Evolutionary conservation across 2,888 invertebrate genomes (phyloP), one percentile per base, ranked within the genome.

Genomic region (Rhingia rostrata): DNA sequence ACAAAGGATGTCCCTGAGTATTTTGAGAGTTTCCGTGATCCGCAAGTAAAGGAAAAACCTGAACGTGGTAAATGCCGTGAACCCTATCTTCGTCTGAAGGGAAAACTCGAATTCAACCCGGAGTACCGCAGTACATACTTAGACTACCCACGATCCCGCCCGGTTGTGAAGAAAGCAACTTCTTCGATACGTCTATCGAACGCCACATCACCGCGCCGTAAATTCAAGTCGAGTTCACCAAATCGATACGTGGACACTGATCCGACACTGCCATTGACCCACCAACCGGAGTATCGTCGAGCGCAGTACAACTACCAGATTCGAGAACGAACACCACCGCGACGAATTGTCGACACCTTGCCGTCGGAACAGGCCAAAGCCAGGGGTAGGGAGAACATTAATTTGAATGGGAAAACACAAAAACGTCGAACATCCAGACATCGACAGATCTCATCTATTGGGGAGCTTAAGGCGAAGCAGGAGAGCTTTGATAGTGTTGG

Each of bases 81-180:
- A 49, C 90, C 92, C 3, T 90, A 89, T 32, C 86, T 92, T n/a
- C 89, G 89, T 0, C 88, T 91, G 7, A 89, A 89, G 58, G 91
- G 91, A n/a, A 91, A 90, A 86, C 88, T 90, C 70, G 92, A 92
- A 87, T 92, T 91, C 86, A 90, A 91, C 87, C 91, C 91, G 0
- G 92, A 91, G 82, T 91, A 92, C 80, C 88, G 90, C 37, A 91
- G 90, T 60, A 90, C 89, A 30, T 92, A 90, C 75, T 83, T 89
- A 54, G 90, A 92, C 78, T 91, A 90, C 86, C 91, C 91, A 47
- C 89, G 91, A 30, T 89, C 90, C 3, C 88, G 92, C 3, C 92
- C 92, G 2, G 88, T 91, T 45, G 88, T 89, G 0, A 88, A 89
- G 41, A 91, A 91, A 86, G 90, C 92, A 1, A 88, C 88, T 45